Percentiles rank a stretch among this genome's conserved stretches.
These are phyloP conservation scores for Cebidichthys violaceus DNA, from an alignment of 2,113 vertebrate species.

Conservation along the genomic window DNA sequence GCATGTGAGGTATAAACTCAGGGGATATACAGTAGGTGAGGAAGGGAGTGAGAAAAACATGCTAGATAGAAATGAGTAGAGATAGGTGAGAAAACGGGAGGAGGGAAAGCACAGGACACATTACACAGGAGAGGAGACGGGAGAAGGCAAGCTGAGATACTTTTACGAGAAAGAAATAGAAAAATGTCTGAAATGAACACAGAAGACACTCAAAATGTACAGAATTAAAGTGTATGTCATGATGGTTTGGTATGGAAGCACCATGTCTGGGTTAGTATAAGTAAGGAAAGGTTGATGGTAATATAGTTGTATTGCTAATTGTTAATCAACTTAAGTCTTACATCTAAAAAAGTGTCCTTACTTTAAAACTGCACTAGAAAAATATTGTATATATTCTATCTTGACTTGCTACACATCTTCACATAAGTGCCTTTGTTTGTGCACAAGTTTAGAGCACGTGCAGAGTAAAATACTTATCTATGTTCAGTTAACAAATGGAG, in stretches of 20 bases:
- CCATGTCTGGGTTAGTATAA: slow-evolving; percentile 56
- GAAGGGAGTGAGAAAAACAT: slow-evolving; percentile 25
- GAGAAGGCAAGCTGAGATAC: not conserved
- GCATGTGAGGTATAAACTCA: not conserved
- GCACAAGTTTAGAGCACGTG: slow-evolving; percentile 2
- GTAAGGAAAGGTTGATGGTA: slow-evolving; percentile 16
- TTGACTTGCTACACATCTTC: not conserved
- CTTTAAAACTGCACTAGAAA: not conserved
- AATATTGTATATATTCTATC: not conserved
- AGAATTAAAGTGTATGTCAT: slow-evolving; percentile 31
- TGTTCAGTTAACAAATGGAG: slow-evolving; percentile 33
- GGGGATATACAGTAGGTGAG: slow-evolving; percentile 6
- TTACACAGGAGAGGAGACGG: slow-evolving; percentile 7
- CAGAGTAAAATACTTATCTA: not conserved
- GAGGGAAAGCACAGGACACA: slow-evolving; percentile 20
- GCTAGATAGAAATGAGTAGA: slow-evolving; percentile 11
- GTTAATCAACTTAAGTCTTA: slow-evolving; percentile 6
- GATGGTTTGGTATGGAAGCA: slow-evolving; percentile 38
- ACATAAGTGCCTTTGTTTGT: slow-evolving; percentile 10
- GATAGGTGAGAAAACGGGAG: slow-evolving; percentile 11
- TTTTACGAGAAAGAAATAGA: slow-evolving; percentile 14
- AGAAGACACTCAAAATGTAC: slow-evolving; percentile 13
- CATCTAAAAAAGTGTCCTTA: slow-evolving; percentile 1
- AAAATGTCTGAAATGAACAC: slow-evolving; percentile 42
- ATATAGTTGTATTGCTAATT: slow-evolving; percentile 21